Evolutionary conservation across 2,888 invertebrate genomes (phyloP).

Genomic region (Seira sanloemensis): DNA sequence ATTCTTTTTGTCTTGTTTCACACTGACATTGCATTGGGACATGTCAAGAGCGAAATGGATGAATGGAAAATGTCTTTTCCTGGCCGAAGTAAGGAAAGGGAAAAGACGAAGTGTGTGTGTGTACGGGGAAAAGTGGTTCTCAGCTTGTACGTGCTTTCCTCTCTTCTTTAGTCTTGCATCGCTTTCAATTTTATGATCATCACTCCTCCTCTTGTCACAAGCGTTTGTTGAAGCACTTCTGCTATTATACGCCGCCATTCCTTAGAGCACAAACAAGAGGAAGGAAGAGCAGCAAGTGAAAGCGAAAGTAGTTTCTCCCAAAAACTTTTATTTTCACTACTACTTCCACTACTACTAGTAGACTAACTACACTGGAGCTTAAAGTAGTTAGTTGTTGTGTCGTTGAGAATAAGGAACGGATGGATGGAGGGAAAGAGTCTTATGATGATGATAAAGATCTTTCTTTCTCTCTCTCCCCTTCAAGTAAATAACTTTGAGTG

Average conservation of each 20-base stretch:
- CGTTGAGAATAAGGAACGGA: slow-evolving; percentile 40
- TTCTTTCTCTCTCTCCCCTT: no score
- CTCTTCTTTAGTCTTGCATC: background rate
- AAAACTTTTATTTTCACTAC: background rate
- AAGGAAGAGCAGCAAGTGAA: background rate
- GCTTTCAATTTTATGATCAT: slow-evolving; percentile 3
- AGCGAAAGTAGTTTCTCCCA: background rate
- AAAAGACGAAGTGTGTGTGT: background rate
- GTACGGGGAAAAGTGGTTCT: background rate
- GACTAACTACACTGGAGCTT: slow-evolving; percentile 6
- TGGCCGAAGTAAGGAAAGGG: background rate
- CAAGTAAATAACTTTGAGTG: slow-evolving; percentile 62
- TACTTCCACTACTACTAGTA: background rate
- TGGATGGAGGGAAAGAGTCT: slow-evolving; percentile 34
- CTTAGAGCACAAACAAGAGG: background rate
- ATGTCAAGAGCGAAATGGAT: background rate
- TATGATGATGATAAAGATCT: slow-evolving; percentile 54
- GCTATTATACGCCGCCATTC: no score
- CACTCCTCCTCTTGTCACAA: slow-evolving; percentile 16
- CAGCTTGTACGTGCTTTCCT: background rate
- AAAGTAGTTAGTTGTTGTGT: slow-evolving; percentile 20
- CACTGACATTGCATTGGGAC: background rate
- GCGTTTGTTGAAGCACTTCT: slow-evolving; percentile 5
- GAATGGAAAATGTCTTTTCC: background rate
- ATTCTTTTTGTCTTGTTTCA: background rate